These are phyloP conservation scores for Arnoldichthys spilopterus DNA, from an alignment of 2,797 vertebrate genomes.

Conservation along the genomic window DNA sequence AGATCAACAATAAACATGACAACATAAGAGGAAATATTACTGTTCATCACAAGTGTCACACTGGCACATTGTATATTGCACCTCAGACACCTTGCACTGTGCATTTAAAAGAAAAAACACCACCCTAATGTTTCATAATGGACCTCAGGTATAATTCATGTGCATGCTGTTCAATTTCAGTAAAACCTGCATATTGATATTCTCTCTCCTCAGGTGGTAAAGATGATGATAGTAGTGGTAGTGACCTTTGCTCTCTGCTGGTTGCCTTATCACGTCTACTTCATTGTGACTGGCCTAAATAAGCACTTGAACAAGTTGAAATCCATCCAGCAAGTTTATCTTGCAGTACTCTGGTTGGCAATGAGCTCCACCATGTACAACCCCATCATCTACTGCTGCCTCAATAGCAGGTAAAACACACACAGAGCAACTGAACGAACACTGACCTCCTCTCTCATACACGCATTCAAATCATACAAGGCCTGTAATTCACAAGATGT, in stretches of 20 bases:
- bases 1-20: no score
- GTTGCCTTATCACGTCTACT: constrained; percentile 89
- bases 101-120: no score
- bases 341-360: constrained; percentile 86
- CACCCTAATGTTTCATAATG: no score
- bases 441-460: not conserved
- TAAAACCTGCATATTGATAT: not conserved
- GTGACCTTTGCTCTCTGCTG: constrained; percentile 88
- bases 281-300: constrained; percentile 83
- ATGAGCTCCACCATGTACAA: constrained; percentile 93
- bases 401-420: constrained; percentile 82
- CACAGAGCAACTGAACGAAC: not conserved
- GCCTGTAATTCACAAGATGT: no score
- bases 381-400: constrained; percentile 89
- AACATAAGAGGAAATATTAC: no score
- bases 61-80: no score
- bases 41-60: no score
- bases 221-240: constrained; percentile 92
- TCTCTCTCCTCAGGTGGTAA: constrained; percentile 80
- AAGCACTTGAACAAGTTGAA: constrained; percentile 82
- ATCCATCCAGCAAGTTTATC: constrained; percentile 89
- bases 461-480: not conserved
- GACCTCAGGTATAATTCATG: not conserved
- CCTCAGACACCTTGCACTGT: no score
- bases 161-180: not conserved